phyloP scores from a whole-genome alignment of 2,888 invertebrate genomes.

The Pherbina coryleti region DNA sequence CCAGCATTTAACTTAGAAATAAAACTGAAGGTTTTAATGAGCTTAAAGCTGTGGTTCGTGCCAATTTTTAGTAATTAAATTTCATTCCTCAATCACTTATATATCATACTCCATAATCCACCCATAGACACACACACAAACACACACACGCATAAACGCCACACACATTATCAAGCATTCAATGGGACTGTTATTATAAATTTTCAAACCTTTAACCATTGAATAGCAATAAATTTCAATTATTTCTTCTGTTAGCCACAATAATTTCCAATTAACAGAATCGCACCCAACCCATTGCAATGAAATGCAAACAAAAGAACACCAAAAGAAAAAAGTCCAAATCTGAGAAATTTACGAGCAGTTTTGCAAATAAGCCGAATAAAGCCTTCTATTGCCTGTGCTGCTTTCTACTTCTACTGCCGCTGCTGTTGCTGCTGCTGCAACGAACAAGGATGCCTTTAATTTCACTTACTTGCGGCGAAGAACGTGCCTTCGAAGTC shows the following conservation, averaged over 20 bases:
- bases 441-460: constrained; percentile 8
- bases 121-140: no score
- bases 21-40: no score
- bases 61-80: no score
- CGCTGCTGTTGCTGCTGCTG: neutral
- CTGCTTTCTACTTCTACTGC: neutral
- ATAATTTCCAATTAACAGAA: constrained; percentile 27
- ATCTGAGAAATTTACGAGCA: constrained; percentile 18
- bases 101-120: no score
- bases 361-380: constrained; percentile 20
- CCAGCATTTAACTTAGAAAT: no score
- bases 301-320: neutral
- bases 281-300: neutral
- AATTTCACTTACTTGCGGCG: constrained; percentile 24
- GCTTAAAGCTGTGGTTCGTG: no score
- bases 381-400: neutral
- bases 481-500: constrained; percentile 21
- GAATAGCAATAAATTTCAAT: constrained; percentile 28
- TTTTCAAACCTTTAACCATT: neutral
- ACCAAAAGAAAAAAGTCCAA: neutral
- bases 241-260: neutral
- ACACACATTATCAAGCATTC: no score
- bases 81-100: no score
- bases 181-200: no score
- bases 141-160: no score